Base-by-base conservation (phyloP, 2,113 vertebrate genomes). In the Cochlearius cochlearius region DNA sequence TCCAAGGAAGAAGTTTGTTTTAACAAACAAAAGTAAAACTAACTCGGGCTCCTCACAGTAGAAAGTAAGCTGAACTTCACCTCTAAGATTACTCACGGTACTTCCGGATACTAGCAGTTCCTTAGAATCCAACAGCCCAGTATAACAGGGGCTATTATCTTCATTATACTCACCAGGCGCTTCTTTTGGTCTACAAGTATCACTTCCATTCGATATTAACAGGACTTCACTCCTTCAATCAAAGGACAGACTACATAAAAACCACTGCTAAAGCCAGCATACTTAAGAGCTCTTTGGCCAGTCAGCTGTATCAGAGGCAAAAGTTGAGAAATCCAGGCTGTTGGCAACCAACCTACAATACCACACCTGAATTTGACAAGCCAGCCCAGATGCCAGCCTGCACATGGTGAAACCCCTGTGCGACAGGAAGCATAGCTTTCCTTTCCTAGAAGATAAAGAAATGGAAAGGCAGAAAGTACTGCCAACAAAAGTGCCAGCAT, bases 321-420 rank as follows among this genome's bases (percentile, higher is more conserved):
- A 8, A 0, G 0, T 7, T 64, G 76, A 75, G 66, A 84, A 92
- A 85, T 39, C 68, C 49, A 66, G 59, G 68, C 43, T 84, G 55
- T 0, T n/a, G 20, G 50, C 20, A 76, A 88, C 41, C 67, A 67
- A 53, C 43, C 39, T 20, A 29, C 11, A 43, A 18, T 7, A 80
- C 72, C 52, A 94, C 78, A 68, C 53, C 77, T 64, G 38, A 34
- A 30, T 1, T 2, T 15, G 41, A 78, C 32, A 72, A 26, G 41
- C 4, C 67, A 87, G 34, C 23, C 47, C 36, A 63, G 3, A 64
- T n/a, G 36, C 9, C 74, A 63, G 32, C 12, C 39, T 8, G 29
- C 76, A 62, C 23, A 3, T 1, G 29, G 63, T 2, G 8, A 71
- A 71, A 55, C 1, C 12, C 32, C 26, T 21, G 2, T 0, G 5